Percentiles rank a stretch among this genome's conserved stretches.
Evolutionary conservation across 2,797 vertebrate genomes (phyloP).

Genomic region (Babyrousa celebensis): DNA sequence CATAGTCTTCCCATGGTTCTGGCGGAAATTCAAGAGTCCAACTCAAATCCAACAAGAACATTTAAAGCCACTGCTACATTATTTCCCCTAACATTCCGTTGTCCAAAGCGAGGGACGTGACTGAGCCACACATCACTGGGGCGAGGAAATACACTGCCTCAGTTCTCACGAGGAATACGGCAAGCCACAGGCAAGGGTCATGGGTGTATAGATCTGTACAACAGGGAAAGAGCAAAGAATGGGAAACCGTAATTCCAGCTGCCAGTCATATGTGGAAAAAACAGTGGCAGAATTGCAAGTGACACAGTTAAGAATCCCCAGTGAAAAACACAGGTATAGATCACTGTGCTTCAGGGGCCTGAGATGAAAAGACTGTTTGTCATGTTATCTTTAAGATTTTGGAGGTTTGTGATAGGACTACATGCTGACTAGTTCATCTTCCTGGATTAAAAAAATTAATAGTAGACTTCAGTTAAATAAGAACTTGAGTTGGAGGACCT

Average conservation of each 20-base stretch:
- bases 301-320: background rate
- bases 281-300: background rate
- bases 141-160: background rate
- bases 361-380: background rate
- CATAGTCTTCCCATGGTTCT: background rate
- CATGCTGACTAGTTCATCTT: background rate
- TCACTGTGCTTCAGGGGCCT: background rate
- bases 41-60: background rate
- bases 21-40: constrained; percentile 5
- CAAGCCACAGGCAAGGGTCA: background rate
- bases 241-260: background rate
- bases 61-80: background rate
- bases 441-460: background rate
- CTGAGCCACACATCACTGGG: background rate
- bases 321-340: background rate
- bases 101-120: background rate
- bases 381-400: background rate
- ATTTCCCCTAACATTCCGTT: background rate
- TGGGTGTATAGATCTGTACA: background rate
- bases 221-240: background rate
- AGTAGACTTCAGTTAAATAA: background rate
- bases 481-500: background rate
- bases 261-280: background rate
- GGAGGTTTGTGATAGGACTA: background rate
- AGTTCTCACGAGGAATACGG: background rate